Evolutionary conservation across 2,113 vertebrate species (phyloP), one percentile per base, ranked within the genome.

Genomic region (Seriola aureovittata): DNA sequence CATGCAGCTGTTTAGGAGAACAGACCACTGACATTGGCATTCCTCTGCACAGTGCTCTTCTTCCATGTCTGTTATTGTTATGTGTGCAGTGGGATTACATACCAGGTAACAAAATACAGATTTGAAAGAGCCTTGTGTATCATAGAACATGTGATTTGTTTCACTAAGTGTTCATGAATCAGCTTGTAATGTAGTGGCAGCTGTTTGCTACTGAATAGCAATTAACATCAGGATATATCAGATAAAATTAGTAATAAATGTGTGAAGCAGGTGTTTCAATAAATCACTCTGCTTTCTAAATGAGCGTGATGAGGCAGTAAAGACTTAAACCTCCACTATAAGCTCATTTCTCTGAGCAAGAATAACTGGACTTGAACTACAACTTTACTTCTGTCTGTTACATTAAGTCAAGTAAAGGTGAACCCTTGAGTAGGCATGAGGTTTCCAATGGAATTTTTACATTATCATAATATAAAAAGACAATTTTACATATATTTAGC

Each of bases 391-490:
- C 12, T 14, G 2, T 60, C 62, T 62, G 44, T 34, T 68, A 23
- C 71, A 54, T 62, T 36, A 46, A 59, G 67, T 75, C 21, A 78
- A 74, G 58, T 70, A 57, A 50, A 64, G 54, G 62, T 71, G 52
- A 59, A 52, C 4, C n/a, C 23, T 68, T 25, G 1, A 19, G 58
- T 36, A 17, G 23, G 54, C 19, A 21, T 13, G 55, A 46, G 34
- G 55, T 38, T 13, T 38, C 40, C 23, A 58, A 32, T 12, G 25
- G 13, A 9, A 23, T 46, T 64, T 52, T 67, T 60, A 54, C 14
- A 21, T 36, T 19, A 29, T 42, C n/a, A 58, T 65, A 34, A 63
- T 16, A 57, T 52, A 58, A 21, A 42, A 0, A 4, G n/a, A 65
- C 0, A 3, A 29, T 29, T 76, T 64, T 77, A 7, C 42, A 65